Evolutionary conservation across 1,140 invertebrate species (phyloP).

Genomic region (Chlorops oryzae): DNA sequence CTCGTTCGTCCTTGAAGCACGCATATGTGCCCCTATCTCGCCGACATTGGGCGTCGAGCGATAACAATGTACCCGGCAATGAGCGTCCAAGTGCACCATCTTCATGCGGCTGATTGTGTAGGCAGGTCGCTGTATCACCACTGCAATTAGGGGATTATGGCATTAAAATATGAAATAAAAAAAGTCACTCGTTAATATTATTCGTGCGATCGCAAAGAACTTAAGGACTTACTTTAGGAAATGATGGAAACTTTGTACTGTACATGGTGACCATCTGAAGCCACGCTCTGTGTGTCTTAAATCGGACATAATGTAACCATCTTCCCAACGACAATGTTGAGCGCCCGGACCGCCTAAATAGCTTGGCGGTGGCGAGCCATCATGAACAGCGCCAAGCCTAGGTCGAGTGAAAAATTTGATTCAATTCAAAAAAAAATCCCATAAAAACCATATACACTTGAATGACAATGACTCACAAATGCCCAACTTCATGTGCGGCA

Average conservation of each 20-base stretch:
- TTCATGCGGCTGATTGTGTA: constrained; percentile 90
- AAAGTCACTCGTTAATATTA: background rate
- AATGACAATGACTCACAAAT: constrained; percentile 81
- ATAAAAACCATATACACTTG: too few species aligned
- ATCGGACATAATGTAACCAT: constrained; percentile 94
- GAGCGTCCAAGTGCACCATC: constrained; percentile 83
- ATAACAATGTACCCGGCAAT: constrained; percentile 80
- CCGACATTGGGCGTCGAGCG: constrained; percentile 86
- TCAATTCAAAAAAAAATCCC: background rate
- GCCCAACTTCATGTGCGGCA: constrained; percentile 92
- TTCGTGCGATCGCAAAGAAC: background rate
- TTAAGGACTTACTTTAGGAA: constrained; percentile 75
- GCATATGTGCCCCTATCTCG: constrained; percentile 84
- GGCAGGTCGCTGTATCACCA: constrained; percentile 87
- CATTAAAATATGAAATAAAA: background rate
- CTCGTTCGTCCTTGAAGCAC: constrained; percentile 82
- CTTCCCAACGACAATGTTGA: constrained; percentile 90
- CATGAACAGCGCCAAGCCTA: constrained; percentile 88
- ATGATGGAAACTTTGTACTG: constrained; percentile 90
- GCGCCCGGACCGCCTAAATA: constrained; percentile 93
- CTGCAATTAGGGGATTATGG: constrained; percentile 51
- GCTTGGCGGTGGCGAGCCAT: constrained; percentile 88
- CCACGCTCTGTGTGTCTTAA: constrained; percentile 89
- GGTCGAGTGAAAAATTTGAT: background rate
- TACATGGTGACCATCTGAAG: constrained; percentile 90